Evolutionary conservation across 2,888 invertebrate genomes (phyloP).

Genomic region (Lasioglossum calceatum): DNA sequence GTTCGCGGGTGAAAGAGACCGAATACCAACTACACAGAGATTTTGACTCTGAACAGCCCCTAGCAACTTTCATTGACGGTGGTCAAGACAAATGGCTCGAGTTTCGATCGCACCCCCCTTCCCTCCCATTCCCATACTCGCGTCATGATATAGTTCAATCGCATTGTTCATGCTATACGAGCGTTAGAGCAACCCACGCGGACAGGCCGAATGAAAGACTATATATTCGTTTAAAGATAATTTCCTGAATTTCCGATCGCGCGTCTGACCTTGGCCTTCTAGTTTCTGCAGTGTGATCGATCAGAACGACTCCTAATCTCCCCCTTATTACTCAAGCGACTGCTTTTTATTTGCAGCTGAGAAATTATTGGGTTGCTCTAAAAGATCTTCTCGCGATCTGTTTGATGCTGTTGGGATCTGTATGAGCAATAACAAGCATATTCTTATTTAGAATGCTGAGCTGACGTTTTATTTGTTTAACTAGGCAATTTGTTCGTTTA

Average conservation of each 20-base stretch:
- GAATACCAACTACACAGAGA: slow-evolving; percentile 24
- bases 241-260: not conserved
- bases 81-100: slow-evolving; percentile 27
- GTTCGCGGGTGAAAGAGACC: not conserved
- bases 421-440: too few relatives aligned
- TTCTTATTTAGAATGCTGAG: too few relatives aligned
- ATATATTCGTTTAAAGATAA: not conserved
- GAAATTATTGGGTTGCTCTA: not conserved
- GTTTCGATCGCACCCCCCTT: not conserved
- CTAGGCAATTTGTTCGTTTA: not conserved
- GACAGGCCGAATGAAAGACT: not conserved
- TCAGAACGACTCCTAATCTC: not conserved
- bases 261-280: not conserved
- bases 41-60: slow-evolving; percentile 16
- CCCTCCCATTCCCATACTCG: not conserved
- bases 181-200: not conserved
- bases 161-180: not conserved
- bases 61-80: slow-evolving; percentile 24
- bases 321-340: not conserved
- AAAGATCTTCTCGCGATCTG: not conserved
- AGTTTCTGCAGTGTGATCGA: not conserved
- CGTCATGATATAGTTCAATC: slow-evolving; percentile 4
- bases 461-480: not conserved
- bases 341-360: not conserved
- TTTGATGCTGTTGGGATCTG: not conserved